A percentile compares a stretch with the other conserved stretches of the same genome.
Conservation (phyloP, 2,797 vertebrate genomes). For the Picus viridis region DNA sequence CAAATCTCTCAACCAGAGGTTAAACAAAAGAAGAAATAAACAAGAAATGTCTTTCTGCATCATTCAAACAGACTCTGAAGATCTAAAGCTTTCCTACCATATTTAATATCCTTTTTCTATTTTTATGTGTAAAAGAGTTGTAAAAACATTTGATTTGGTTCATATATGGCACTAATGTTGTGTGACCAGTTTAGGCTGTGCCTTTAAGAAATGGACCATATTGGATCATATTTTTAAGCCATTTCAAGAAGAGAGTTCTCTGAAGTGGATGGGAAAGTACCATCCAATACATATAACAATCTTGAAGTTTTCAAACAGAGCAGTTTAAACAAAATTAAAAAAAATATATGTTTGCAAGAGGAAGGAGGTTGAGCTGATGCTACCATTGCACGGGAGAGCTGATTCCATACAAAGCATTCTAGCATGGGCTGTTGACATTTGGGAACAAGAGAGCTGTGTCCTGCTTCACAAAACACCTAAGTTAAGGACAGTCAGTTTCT, state of each 20-base stretch:
- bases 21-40: background rate
- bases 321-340: background rate
- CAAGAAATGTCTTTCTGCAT: background rate
- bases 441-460: background rate
- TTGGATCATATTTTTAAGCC: background rate
- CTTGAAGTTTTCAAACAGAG: background rate
- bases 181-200: no score
- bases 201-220: no score
- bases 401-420: background rate
- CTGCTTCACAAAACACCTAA: background rate
- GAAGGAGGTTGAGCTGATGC: background rate
- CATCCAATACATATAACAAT: background rate
- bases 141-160: background rate
- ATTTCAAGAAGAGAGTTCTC: background rate
- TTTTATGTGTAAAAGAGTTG: background rate
- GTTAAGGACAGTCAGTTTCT: background rate
- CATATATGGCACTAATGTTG: background rate
- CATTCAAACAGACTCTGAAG: background rate
- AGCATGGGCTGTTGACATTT: background rate
- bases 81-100: background rate
- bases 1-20: background rate
- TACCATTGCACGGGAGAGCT: background rate
- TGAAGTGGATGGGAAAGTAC: background rate
- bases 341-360: background rate
- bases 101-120: background rate